These are phyloP conservation scores for Porites lutea DNA, from an alignment of 64 coral and sea anemone species.

Conservation along the genomic window DNA sequence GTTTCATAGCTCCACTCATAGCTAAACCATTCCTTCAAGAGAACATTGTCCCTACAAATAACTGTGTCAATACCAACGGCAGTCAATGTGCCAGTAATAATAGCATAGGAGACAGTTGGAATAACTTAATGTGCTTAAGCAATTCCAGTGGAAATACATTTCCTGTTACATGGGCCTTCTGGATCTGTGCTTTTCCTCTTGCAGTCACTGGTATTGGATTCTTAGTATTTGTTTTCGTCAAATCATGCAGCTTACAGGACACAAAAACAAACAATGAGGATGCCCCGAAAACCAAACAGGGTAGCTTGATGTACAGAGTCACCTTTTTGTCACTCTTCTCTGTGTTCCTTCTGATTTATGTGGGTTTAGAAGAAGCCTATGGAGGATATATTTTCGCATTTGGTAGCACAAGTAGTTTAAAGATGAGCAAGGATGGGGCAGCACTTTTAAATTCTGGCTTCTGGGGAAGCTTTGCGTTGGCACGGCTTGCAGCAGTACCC, in stretches of 20 bases:
- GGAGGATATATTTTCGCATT: constrained; percentile 92
- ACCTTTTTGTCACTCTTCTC: constrained; percentile 72
- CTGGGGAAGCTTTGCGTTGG: constrained; percentile 96
- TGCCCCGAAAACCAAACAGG: constrained; percentile 23
- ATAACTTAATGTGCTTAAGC: no score
- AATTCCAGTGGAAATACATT: constrained; percentile 1
- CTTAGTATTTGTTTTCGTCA: constrained; percentile 58
- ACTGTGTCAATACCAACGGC: neutral
- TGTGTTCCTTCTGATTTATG: constrained; percentile 88
- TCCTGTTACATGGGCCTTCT: constrained; percentile 80
- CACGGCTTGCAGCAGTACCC: constrained; percentile 79
- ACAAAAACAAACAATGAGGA: constrained; percentile 57
- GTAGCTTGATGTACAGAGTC: constrained; percentile 69
- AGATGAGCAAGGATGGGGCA: constrained; percentile 38
- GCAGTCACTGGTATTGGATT: constrained; percentile 49
- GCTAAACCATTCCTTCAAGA: constrained; percentile 82
- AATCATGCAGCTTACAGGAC: constrained; percentile 46
- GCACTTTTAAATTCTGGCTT: constrained; percentile 80
- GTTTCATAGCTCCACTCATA: constrained; percentile 79
- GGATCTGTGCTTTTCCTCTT: constrained; percentile 69
- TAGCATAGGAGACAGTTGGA: no score
- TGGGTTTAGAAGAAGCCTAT: constrained; percentile 87
- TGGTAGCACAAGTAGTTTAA: constrained; percentile 27
- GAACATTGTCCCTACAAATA: neutral
- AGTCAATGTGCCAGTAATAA: no score